A percentile compares a stretch with the other conserved stretches of the same genome.
phyloP scores from a whole-genome alignment of 2,888 invertebrate genomes.

The Blastobasis adustella region DNA sequence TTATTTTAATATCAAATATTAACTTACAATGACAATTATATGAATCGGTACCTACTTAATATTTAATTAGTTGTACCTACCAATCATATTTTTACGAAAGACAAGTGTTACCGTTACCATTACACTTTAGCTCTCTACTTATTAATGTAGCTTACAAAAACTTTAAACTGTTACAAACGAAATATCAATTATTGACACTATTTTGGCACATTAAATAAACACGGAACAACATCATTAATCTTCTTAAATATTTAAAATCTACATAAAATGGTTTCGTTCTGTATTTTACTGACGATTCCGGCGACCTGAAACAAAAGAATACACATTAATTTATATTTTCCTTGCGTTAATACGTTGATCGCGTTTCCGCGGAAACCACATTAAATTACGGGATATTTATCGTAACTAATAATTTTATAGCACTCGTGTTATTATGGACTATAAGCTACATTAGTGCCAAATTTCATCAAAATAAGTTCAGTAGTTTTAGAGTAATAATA shows the following conservation, averaged over 20 bases:
- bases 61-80: constrained; percentile 37
- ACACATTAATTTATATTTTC: background rate
- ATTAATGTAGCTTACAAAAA: constrained; percentile 2
- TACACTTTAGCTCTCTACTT: background rate
- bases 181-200: constrained; percentile 26
- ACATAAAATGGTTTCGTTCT: constrained; percentile 30
- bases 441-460: background rate
- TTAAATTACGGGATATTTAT: background rate
- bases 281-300: constrained; percentile 61
- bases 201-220: constrained; percentile 43
- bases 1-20: constrained; percentile 56
- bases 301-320: constrained; percentile 50
- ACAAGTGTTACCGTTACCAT: constrained; percentile 41
- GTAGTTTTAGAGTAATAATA: background rate
- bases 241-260: constrained; percentile 30
- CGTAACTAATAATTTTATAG: background rate
- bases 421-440: background rate
- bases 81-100: constrained; percentile 26
- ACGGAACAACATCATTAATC: constrained; percentile 29
- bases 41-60: constrained; percentile 36
- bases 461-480: background rate
- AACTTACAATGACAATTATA: constrained; percentile 47
- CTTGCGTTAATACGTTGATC: too few species aligned
- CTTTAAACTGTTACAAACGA: constrained; percentile 28
- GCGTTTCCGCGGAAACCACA: background rate